Evolutionary conservation across 2,113 vertebrate genomes (phyloP), one percentile per base, ranked within the genome.

Genomic region (Microtus richardsoni): DNA sequence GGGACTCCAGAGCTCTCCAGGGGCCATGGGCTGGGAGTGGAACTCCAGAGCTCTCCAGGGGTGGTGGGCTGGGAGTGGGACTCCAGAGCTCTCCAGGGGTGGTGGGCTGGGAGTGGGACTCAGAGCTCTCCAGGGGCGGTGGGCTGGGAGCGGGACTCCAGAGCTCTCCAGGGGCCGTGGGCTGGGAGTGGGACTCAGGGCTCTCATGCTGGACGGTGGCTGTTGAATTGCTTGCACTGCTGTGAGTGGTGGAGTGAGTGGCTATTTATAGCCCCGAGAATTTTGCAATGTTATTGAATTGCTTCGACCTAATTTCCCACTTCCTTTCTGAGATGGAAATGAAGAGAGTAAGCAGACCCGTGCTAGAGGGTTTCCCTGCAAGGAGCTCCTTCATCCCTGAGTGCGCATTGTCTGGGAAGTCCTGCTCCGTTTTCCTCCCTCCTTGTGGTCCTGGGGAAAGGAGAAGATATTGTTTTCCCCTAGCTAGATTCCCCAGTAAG

Each of bases 301-400:
- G 13, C 91, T 96, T 95, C 86, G 3, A 96, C 96, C 97, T 87
- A 96, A 89, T 91, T 80, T 74, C 92, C 79, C 44, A 85, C 92
- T 98, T 98, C 91, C 75, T 95, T 98, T 74, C 62, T 74, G 79
- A 91, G 97, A 74, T 64, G 85, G 91, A 95, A 95, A 93, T 73
- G 92, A 96, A 90, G 75, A 91, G 75, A 95, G 74, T 96, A 71
- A 96, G 97, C 96, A 89, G 64, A 47, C 41, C 30, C 3, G 54
- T 66, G 21, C 83, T 92, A 36, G 60, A 91, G 94, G 93, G 92
- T 16, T 73, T 93, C 80, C 84, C 93, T 80, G 28, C 28, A 9
- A 84, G 75, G 91, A 92, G 80, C 64, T 28, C 85, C 94, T 96
- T 88, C 75, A 74, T 70, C 39, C 77, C 54, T 7, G 77, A 74